phyloP scores from a whole-genome alignment of 2,888 invertebrate species.

The Cataglyphis albicans region DNA sequence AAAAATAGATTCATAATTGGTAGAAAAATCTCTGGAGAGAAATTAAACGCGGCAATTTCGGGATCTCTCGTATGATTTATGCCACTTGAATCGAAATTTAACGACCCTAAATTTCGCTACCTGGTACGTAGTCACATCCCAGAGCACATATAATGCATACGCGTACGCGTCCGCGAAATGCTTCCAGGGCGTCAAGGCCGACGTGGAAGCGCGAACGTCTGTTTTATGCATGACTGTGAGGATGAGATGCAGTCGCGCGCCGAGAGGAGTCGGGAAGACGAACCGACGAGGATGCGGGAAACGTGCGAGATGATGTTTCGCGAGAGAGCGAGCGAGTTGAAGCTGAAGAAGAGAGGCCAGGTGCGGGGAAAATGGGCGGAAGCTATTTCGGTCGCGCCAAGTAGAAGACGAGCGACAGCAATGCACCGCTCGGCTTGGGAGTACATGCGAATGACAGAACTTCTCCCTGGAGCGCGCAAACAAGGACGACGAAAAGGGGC shows the following conservation, averaged over 20 bases:
- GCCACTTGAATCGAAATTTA: constrained; percentile 22
- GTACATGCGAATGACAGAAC: constrained; percentile 63
- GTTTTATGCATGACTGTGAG: constrained; percentile 75
- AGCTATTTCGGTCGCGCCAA: constrained; percentile 38
- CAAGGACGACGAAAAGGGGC: constrained; percentile 70
- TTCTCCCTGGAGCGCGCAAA: constrained; percentile 57
- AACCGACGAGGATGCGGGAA: constrained; percentile 11
- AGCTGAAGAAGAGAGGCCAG: neutral
- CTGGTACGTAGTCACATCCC: neutral
- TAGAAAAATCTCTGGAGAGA: constrained; percentile 6
- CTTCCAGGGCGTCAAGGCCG: constrained; percentile 40
- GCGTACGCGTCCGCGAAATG: constrained; percentile 29
- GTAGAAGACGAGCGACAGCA: constrained; percentile 45
- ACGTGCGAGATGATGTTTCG: neutral
- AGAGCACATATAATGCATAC: constrained; percentile 21
- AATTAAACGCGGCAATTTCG: constrained; percentile 16
- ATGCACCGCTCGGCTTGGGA: constrained; percentile 44
- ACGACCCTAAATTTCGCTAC: constrained; percentile 25
- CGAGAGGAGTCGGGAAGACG: constrained; percentile 55
- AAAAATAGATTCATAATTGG: neutral
- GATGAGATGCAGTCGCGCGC: constrained; percentile 55
- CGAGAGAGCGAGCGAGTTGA: constrained; percentile 10
- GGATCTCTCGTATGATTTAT: constrained; percentile 1
- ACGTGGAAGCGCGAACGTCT: constrained; percentile 57
- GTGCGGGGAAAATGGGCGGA: constrained; percentile 24